Conservation (phyloP, 2,888 invertebrate genomes). For the Drosophila multiciliata region DNA sequence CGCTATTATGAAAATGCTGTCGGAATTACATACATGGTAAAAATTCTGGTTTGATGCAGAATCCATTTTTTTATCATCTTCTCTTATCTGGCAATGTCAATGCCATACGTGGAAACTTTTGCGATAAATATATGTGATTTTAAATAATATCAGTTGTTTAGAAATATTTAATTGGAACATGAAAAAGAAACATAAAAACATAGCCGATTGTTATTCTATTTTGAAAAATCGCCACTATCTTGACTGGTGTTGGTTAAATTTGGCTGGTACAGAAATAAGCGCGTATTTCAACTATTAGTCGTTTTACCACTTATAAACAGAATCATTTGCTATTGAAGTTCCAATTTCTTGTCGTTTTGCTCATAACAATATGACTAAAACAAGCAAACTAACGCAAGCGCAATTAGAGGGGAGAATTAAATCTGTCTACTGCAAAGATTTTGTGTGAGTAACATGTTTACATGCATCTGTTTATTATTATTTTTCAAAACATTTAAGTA, state of each 20-base stretch:
- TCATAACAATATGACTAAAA: background rate
- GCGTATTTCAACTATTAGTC: slow-evolving; percentile 1
- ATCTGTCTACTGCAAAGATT: slow-evolving; percentile 62
- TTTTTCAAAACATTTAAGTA: background rate
- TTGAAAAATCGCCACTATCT: slow-evolving; percentile 1
- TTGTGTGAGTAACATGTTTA: slow-evolving; percentile 53
- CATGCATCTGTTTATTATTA: background rate
- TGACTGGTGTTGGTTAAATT: background rate
- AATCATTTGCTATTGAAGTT: background rate
- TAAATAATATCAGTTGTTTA: background rate
- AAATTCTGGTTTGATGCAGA: too few species aligned
- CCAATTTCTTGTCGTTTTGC: background rate
- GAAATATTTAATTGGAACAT: background rate
- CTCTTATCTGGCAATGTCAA: too few species aligned
- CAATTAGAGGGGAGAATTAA: slow-evolving; percentile 50
- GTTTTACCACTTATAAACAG: background rate
- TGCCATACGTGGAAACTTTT: too few species aligned
- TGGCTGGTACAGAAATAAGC: background rate
- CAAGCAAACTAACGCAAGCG: background rate
- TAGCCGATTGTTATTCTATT: background rate
- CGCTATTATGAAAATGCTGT: background rate
- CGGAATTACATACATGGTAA: background rate
- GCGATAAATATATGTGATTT: too few species aligned
- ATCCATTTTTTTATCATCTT: too few species aligned
- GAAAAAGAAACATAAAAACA: background rate